Base-by-base conservation (phyloP, 1,140 invertebrate genomes). In the Drosophila saltans region DNA sequence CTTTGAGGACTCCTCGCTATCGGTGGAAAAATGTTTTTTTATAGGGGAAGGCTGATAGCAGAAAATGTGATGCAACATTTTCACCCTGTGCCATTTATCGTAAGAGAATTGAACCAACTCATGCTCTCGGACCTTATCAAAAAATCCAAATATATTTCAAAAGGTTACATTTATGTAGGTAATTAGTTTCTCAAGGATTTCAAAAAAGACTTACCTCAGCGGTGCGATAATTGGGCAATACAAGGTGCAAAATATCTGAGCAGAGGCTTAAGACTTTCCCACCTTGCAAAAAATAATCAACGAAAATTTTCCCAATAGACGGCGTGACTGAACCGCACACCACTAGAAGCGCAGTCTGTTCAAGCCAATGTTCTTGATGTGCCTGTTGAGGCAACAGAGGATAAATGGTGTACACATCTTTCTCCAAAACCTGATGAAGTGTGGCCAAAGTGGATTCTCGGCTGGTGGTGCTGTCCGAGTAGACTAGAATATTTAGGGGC, bases 11-110 rank as follows among this genome's bases (percentile, higher is more conserved):
- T 92, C 92, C 69, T 96, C 95, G 56, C 93, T 94, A 78, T 96
- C 95, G 60, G 95, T 94, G 2, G 95, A 96, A 89, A 97, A 97
- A 72, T 96, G 95, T 75, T 96, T 95, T 89, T 95, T 95, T 1
- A 95, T 94, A 0, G 96, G 96, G 1, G 96, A 97, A 0, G 96
- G 96, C 82, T 97, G 96, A 90, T 97, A 98, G 75, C 96, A 97
- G 91, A 97, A 97, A 45, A 97, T 95, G 73, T 97, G 96, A 92
- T 97, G 96, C 93, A 98, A 95, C 94, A 97, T 95, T 79, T 95
- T 95, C 0, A 97, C 96, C 5, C 95, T 95, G 75, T 96, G 95
- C 96, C 96, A 97, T 75, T 95, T 95, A 59, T 95, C 95, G 77
- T 97, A 97, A 9, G 95, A 96, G 77, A 97, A 97, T 48, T 96